phyloP scores from a whole-genome alignment of 2,888 invertebrate species.

The Napeogenes sylphis region DNA sequence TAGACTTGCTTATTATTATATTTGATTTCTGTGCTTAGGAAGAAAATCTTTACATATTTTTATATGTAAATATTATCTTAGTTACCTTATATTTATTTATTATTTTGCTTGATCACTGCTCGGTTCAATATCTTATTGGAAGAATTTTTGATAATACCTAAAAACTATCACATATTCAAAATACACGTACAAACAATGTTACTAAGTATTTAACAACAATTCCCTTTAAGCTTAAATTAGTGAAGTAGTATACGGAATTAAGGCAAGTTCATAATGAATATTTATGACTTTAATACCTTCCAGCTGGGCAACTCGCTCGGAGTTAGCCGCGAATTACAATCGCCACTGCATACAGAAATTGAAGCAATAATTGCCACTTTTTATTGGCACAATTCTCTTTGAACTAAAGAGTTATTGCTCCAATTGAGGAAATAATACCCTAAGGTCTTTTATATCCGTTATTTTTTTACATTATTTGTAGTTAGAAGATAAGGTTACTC shows the following conservation, averaged over 20 bases:
- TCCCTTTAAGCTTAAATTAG: constrained; percentile 63
- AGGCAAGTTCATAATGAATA: constrained; percentile 74
- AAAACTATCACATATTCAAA: too few species aligned
- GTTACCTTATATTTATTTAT: too few species aligned
- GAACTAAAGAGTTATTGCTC: constrained; percentile 8
- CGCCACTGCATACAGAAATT: constrained; percentile 59
- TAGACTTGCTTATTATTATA: too few species aligned
- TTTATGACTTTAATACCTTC: constrained; percentile 73
- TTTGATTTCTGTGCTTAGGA: too few species aligned
- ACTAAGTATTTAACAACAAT: constrained; percentile 25
- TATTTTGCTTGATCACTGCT: too few species aligned
- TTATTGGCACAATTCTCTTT: constrained; percentile 34
- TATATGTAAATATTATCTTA: too few species aligned
- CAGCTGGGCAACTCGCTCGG: constrained; percentile 54
- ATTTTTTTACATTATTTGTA: background rate
- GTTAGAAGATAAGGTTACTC: too few species aligned
- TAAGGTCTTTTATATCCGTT: too few species aligned
- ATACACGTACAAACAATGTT: background rate
- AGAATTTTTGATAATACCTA: too few species aligned
- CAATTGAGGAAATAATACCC: background rate
- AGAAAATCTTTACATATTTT: too few species aligned
- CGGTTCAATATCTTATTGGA: too few species aligned
- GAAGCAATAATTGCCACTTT: constrained; percentile 50
- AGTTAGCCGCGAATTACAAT: constrained; percentile 57
- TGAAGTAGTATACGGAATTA: constrained; percentile 68